Percentiles rank a stretch among this genome's conserved stretches.
These are phyloP conservation scores for Flabesymbios commensalis DNA, from an alignment of 2,888 invertebrate species.

Conservation along the genomic window DNA sequence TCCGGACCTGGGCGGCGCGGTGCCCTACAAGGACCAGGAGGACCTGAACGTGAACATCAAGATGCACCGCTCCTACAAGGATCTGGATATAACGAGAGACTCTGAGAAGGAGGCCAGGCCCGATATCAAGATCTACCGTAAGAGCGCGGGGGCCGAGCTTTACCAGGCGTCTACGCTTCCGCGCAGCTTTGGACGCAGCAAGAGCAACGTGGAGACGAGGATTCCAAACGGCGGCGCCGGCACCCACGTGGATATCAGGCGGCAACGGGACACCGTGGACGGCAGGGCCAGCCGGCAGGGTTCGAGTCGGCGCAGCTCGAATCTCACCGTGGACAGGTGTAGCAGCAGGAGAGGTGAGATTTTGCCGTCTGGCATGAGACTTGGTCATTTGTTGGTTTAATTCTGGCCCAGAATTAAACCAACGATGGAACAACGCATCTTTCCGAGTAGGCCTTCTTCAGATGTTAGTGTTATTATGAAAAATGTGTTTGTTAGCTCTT, in stretches of 20 bases:
- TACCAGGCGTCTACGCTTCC: background rate
- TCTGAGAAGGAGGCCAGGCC: too few relatives aligned
- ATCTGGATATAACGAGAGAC: constrained; percentile 5
- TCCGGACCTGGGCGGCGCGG: constrained; percentile 22
- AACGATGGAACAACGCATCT: too few relatives aligned
- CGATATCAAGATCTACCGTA: constrained; percentile 21
- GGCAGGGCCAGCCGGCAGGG: too few relatives aligned
- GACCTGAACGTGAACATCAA: constrained; percentile 19
- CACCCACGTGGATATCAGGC: background rate
- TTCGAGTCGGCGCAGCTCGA: too few relatives aligned
- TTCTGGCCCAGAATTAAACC: too few relatives aligned
- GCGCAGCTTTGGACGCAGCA: constrained; percentile 6
- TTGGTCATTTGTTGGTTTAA: too few relatives aligned
- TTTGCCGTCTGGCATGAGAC: too few relatives aligned
- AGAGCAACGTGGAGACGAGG: background rate
- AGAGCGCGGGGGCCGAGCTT: constrained; percentile 7
- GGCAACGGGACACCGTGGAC: background rate
- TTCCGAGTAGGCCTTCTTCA: too few relatives aligned
- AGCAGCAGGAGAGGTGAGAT: too few relatives aligned
- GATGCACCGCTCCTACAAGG: constrained; percentile 23
- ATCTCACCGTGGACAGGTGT: too few relatives aligned
- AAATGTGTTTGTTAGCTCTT: too few relatives aligned
- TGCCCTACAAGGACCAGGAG: constrained; percentile 14
- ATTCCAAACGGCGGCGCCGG: background rate
- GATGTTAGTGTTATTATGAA: too few relatives aligned